A percentile compares a stretch with the other conserved stretches of the same genome.
Conservation (phyloP, 2,888 invertebrate genomes). For the Dione vanillae region DNA sequence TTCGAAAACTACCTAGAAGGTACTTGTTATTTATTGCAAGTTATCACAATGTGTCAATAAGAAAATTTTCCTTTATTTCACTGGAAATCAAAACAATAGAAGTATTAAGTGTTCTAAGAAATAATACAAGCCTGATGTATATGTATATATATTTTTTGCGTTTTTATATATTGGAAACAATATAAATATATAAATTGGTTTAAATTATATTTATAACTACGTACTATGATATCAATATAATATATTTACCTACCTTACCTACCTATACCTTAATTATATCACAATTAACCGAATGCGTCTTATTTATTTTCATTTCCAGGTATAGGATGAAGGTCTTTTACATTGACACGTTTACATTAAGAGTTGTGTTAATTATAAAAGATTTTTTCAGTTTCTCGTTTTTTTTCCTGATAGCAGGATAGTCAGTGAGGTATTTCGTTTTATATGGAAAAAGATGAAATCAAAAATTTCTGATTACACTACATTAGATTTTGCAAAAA, state of each 20-base stretch:
- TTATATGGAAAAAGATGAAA: too few species aligned
- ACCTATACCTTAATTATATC: conserved; percentile 21
- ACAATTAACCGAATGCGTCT: conserved; percentile 18
- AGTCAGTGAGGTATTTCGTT: not conserved
- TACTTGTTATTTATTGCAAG: not conserved
- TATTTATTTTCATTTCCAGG: conserved; percentile 20
- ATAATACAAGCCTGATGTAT: not conserved
- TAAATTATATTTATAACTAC: conserved; percentile 9
- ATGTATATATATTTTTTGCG: conserved; percentile 7
- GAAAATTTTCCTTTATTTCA: conserved; percentile 13
- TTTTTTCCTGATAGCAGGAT: not conserved
- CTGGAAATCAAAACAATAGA: conserved; percentile 15
- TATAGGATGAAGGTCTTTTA: conserved; percentile 9
- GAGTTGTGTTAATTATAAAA: not conserved
- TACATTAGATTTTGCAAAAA: too few species aligned
- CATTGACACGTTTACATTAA: not conserved
- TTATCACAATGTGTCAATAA: conserved; percentile 1
- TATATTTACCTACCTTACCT: too few species aligned
- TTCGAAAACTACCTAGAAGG: too few species aligned
- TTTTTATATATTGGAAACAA: conserved; percentile 1
- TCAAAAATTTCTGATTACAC: too few species aligned
- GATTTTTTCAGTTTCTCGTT: not conserved
- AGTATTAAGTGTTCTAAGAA: conserved; percentile 16
- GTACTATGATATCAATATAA: conserved; percentile 4
- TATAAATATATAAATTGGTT: too few species aligned